Evolutionary conservation across 1,140 invertebrate species (phyloP), one percentile per base, ranked within the genome.

Genomic region (Gerris buenoi): DNA sequence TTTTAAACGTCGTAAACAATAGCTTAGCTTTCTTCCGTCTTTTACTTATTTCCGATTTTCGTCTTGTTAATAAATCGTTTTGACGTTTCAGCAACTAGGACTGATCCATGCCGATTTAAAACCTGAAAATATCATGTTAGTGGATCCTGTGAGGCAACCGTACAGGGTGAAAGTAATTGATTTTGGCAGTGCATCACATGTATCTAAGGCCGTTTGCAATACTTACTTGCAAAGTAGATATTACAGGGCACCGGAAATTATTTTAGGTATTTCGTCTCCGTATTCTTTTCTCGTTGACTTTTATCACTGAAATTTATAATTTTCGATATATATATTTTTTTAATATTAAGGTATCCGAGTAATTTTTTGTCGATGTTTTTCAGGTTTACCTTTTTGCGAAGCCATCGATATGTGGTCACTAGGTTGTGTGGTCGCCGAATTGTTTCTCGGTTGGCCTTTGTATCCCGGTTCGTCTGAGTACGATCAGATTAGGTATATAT

Each of bases 381-480:
- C 33, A 79, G 80, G 88, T 67, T 81, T 99, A 72, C 96, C 95
- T 63, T 99, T 99, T 81, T 97, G 95, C 82, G 97, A 99, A 80
- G 94, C 96, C 2, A 99, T 99, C 72, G 97, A 99, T 79, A 99
- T 99, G 96, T 99, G 97, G 97, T 98, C 96, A 0, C 81, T 99
- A 66, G 97, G 97, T 25, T 99, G 97, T 81, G 97, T 99, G 65
- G 97, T 99, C 25, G 97, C 97, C 1, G 97, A 99, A 78, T 82
- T 99, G 63, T 99, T 99, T 80, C 84, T 99, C 22, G 97, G 97
- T 67, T 99, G 97, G 97, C 97, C 97, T 22, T 82, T 99, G 1
- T 99, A 99, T 81, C 97, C 97, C 0, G 97, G 97, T 63, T 97
- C 95, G 27, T 98, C 96, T 1, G 97, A 99, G 80, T 99, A 98